These are phyloP conservation scores for Uloborus plumipes DNA, from an alignment of 2,888 invertebrate species.

Conservation along the genomic window DNA sequence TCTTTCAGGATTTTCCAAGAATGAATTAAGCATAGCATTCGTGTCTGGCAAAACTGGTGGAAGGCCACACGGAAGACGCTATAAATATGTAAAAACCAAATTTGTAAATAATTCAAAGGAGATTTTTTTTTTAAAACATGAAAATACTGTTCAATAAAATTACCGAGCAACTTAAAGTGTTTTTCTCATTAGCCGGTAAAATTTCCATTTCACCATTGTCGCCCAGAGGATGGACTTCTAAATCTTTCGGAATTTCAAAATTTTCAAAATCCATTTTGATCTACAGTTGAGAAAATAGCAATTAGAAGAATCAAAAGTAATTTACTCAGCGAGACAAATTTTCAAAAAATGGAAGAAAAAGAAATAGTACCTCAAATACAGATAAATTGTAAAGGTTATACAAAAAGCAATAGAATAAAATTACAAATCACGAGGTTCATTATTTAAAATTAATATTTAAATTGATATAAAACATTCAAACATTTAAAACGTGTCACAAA, in stretches of 20 bases:
- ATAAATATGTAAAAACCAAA: not conserved
- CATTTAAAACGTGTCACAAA: no score
- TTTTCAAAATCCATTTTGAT: conserved; percentile 30
- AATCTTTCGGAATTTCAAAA: conserved; percentile 32
- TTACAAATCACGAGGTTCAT: no score
- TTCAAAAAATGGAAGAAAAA: no score
- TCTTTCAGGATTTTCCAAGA: conserved; percentile 42
- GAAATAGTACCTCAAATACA: no score
- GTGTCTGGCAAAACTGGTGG: conserved; percentile 52
- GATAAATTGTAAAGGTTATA: no score
- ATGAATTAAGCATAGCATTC: conserved; percentile 32
- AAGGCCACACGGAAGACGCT: conserved; percentile 56
- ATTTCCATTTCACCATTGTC: conserved; percentile 57
- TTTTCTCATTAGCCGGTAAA: conserved; percentile 26
- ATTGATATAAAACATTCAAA: no score
- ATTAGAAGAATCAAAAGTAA: no score
- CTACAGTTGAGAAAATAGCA: no score
- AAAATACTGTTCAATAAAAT: not conserved
- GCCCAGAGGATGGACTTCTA: conserved; percentile 38
- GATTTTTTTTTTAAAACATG: not conserved
- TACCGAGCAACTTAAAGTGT: conserved; percentile 37
- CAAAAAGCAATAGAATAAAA: no score
- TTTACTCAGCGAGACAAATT: no score
- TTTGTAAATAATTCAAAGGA: not conserved
- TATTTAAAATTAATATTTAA: no score